Evolutionary conservation across 2,888 invertebrate species (phyloP).

Genomic region (Lycia hirtaria): DNA sequence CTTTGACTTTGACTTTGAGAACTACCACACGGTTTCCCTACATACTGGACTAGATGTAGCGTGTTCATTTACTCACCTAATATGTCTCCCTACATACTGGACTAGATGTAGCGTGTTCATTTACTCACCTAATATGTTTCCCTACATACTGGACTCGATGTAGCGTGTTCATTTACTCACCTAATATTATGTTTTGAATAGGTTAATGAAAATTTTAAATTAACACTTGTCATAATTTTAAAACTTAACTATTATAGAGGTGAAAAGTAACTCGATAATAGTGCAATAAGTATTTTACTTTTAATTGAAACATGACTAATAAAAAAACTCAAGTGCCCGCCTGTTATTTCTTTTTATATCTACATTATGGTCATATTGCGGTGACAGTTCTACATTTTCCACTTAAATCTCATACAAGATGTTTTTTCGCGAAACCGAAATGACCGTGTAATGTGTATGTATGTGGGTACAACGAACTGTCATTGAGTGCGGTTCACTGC

Average conservation of each 20-base stretch:
- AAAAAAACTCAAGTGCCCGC: no score
- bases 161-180: not conserved
- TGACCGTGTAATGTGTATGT: slow-evolving; percentile 26
- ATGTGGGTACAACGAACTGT: slow-evolving; percentile 31
- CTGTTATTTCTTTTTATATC: no score
- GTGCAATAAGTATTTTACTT: no score
- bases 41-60: not conserved
- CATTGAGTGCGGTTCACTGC: slow-evolving; percentile 32
- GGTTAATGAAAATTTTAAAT: no score
- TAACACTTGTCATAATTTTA: no score
- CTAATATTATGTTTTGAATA: no score
- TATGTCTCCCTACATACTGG: not conserved
- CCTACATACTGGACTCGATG: not conserved
- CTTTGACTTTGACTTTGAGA: no score
- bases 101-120: not conserved
- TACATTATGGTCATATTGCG: not conserved
- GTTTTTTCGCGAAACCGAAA: slow-evolving; percentile 20
- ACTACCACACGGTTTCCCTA: not conserved
- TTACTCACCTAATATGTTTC: not conserved
- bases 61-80: not conserved
- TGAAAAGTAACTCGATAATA: no score
- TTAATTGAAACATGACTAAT: no score
- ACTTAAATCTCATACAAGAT: not conserved
- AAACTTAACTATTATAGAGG: no score
- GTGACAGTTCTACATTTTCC: not conserved